Evolutionary conservation across 2,797 vertebrate genomes (phyloP).

Genomic region (Buceros bicornis): DNA sequence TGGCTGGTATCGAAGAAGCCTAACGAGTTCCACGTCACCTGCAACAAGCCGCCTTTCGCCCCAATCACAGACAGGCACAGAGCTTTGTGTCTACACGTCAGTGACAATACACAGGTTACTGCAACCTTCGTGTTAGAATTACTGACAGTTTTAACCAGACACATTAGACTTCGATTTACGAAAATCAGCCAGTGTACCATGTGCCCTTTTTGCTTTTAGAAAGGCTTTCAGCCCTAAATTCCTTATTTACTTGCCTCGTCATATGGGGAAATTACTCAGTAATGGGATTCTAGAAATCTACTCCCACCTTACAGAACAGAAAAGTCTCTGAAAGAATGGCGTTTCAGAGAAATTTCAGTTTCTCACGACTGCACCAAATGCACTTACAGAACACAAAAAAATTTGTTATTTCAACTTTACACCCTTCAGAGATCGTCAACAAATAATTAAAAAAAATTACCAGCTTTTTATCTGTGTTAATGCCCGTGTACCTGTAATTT

Average conservation of each 20-base stretch:
- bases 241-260: background rate
- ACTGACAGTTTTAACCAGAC: background rate
- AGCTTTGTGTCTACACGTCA: background rate
- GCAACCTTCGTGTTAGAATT: background rate
- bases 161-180: background rate
- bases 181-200: background rate
- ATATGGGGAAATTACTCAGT: background rate
- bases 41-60: background rate
- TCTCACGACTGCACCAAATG: background rate
- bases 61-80: background rate
- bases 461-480: background rate
- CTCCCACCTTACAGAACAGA: background rate
- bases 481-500: background rate
- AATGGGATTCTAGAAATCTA: background rate
- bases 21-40: background rate
- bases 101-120: background rate
- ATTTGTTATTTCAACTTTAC: background rate
- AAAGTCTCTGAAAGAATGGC: background rate
- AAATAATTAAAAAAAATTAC: background rate
- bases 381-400: background rate
- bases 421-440: background rate
- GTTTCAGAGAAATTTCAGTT: background rate
- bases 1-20: rapidly evolving
- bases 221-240: background rate
- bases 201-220: background rate